Evolutionary conservation across 2,797 vertebrate species (phyloP).

Genomic region (Lagorchestes hirsutus): DNA sequence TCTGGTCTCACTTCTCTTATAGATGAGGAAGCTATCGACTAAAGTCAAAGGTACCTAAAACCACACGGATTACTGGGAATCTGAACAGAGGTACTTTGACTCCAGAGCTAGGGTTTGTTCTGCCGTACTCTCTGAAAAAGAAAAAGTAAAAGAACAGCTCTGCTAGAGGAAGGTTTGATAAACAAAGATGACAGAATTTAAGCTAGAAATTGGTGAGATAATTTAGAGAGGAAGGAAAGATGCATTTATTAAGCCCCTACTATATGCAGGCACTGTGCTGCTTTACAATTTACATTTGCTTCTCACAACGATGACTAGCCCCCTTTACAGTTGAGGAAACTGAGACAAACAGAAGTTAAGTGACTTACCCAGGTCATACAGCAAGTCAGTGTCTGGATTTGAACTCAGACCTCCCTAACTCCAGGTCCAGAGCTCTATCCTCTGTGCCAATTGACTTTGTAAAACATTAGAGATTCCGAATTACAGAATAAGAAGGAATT

Average conservation of each 20-base stretch:
- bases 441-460: neutral
- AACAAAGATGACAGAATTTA: neutral
- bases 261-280: too few relatives aligned
- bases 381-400: neutral
- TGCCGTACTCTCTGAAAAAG: neutral
- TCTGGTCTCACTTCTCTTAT: neutral
- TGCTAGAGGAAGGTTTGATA: neutral
- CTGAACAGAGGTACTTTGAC: neutral
- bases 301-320: too few relatives aligned
- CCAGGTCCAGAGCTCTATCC: neutral
- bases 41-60: neutral
- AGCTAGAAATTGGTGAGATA: neutral
- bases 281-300: too few relatives aligned
- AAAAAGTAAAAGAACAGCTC: neutral
- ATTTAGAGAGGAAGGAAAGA: neutral
- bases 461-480: neutral
- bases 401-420: neutral
- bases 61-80: neutral
- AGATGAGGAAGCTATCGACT: neutral
- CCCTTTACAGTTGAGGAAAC: neutral
- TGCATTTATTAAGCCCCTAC: neutral
- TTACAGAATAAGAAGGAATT: neutral
- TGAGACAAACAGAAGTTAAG: neutral
- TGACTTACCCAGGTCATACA: neutral
- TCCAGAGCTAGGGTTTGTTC: neutral